Evolutionary conservation across 2,888 invertebrate genomes (phyloP).

Genomic region (Lasioglossum vierecki): DNA sequence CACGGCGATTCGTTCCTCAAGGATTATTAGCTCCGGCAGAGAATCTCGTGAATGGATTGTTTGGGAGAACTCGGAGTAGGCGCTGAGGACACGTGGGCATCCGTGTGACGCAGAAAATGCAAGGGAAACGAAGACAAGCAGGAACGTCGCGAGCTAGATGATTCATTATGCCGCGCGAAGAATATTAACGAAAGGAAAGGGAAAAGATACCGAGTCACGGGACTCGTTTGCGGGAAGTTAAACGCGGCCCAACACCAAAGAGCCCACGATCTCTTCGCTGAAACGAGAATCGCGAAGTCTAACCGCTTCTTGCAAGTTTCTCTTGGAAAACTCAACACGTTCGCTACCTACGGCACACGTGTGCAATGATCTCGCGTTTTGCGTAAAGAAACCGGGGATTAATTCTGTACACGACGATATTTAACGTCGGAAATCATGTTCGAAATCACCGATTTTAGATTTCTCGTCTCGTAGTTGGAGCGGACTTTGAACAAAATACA

Average conservation of each 20-base stretch:
- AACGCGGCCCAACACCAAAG: background rate
- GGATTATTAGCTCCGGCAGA: conserved; percentile 25
- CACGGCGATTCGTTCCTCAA: background rate
- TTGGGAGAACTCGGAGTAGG: conserved; percentile 31
- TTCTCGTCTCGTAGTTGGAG: background rate
- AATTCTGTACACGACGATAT: background rate
- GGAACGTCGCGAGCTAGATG: conserved; percentile 38
- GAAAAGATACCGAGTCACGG: background rate
- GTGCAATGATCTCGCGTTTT: background rate
- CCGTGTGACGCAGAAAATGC: conserved; percentile 50
- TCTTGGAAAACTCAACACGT: background rate
- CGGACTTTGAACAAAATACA: too few species aligned
- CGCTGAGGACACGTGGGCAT: conserved; percentile 47
- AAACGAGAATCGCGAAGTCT: background rate
- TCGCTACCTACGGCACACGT: background rate
- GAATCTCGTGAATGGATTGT: conserved; percentile 38
- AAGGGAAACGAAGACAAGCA: conserved; percentile 39
- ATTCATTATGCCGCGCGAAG: conserved; percentile 38
- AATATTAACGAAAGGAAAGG: conserved; percentile 36
- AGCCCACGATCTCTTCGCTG: background rate
- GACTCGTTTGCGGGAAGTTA: conserved; percentile 6
- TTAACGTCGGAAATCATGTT: background rate
- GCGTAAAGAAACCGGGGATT: background rate
- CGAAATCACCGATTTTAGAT: background rate
- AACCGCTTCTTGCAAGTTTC: background rate